A percentile compares a stretch with the other conserved stretches of the same genome.
These are phyloP conservation scores for Drosophila parabipectinata DNA, from an alignment of 1,140 invertebrate genomes.

Conservation along the genomic window DNA sequence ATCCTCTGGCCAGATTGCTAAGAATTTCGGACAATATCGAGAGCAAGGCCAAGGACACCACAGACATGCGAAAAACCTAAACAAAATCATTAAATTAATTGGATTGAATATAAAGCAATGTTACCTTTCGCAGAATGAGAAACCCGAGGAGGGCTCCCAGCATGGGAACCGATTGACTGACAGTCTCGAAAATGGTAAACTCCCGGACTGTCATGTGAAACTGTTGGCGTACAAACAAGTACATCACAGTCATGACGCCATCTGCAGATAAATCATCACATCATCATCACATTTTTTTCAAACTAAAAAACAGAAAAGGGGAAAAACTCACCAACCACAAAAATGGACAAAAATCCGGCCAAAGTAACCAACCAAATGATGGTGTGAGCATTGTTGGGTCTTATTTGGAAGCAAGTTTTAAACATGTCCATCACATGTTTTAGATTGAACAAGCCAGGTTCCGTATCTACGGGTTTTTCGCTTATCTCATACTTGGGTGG, in stretches of 20 bases:
- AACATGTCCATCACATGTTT: conserved; percentile 86
- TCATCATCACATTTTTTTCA: conserved; percentile 2
- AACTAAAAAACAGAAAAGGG: not conserved
- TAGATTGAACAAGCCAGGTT: conserved; percentile 85
- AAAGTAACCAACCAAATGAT: conserved; percentile 87
- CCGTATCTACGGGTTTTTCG: not conserved
- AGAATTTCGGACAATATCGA: conserved; percentile 75
- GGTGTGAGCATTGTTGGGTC: conserved; percentile 86
- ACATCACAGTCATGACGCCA: conserved; percentile 85
- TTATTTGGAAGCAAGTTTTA: conserved; percentile 86
- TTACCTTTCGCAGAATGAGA: conserved; percentile 85
- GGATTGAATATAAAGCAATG: no score
- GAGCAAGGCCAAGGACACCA: conserved; percentile 63
- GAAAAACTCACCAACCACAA: conserved; percentile 83
- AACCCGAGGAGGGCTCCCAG: conserved; percentile 85
- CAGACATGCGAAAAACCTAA: conserved; percentile 70
- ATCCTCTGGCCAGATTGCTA: conserved; percentile 84
- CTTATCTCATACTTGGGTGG: conserved; percentile 18
- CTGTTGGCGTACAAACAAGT: conserved; percentile 87
- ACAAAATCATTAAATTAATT: not conserved
- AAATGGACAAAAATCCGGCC: conserved; percentile 85
- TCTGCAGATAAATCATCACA: conserved; percentile 39
- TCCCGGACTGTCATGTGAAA: conserved; percentile 88
- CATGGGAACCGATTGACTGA: conserved; percentile 84
- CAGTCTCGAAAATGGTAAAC: conserved; percentile 86